Evolutionary conservation across 2,113 vertebrate species (phyloP).

Genomic region (Gymnarchus niloticus): DNA sequence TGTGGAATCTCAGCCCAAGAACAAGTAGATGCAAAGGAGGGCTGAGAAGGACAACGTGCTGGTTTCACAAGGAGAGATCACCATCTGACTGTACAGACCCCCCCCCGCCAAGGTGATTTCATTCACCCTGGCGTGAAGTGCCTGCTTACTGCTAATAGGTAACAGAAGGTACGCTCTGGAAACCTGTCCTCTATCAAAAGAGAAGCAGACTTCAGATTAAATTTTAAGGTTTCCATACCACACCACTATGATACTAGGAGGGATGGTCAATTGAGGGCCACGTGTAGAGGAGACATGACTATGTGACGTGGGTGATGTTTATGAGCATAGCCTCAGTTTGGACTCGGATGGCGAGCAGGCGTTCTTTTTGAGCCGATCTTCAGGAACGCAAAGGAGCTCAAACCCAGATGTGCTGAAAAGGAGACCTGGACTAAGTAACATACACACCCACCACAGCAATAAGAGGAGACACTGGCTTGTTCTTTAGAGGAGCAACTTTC

Average conservation of each 20-base stretch:
- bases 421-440: not conserved
- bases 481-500: not conserved
- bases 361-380: not conserved
- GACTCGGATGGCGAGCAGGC: not conserved
- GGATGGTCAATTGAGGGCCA: not conserved
- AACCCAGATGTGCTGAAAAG: not conserved
- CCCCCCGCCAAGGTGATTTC: not conserved
- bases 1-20: slow-evolving; percentile 17
- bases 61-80: not conserved
- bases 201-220: not conserved
- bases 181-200: not conserved
- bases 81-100: not conserved
- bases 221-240: not conserved
- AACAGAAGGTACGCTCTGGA: not conserved
- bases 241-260: not conserved
- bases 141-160: not conserved
- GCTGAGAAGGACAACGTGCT: not conserved
- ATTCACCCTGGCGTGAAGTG: not conserved
- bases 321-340: not conserved
- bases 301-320: not conserved
- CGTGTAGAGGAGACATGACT: not conserved
- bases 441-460: not conserved
- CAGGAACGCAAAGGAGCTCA: not conserved
- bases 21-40: not conserved
- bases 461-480: not conserved